Evolutionary conservation across 1,140 invertebrate genomes (phyloP).

Genomic region (Calephelis virginiensis): DNA sequence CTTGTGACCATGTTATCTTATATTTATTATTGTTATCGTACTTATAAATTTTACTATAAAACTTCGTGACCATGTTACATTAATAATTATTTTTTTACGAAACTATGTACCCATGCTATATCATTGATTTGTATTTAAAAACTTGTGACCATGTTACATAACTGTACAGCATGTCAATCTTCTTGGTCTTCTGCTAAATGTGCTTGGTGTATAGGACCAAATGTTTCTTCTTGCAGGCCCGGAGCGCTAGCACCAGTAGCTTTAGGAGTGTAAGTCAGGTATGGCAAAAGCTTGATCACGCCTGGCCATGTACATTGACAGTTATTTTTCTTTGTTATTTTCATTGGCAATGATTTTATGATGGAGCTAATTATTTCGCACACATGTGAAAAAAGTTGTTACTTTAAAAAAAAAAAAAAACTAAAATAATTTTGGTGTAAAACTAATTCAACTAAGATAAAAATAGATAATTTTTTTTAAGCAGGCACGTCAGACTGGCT

Average conservation of each 20-base stretch:
- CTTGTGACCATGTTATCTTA: not conserved
- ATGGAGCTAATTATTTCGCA: not conserved
- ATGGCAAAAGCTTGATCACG: slow-evolving; percentile 74
- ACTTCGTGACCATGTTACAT: not conserved
- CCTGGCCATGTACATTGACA: slow-evolving; percentile 59
- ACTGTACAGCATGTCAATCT: slow-evolving; percentile 60
- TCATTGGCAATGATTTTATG: slow-evolving; percentile 52
- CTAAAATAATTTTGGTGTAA: too few relatives aligned
- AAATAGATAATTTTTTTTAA: too few relatives aligned
- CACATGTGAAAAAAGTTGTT: too few relatives aligned
- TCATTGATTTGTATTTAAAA: not conserved
- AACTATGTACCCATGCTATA: too few relatives aligned
- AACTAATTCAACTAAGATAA: too few relatives aligned
- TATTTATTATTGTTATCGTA: not conserved
- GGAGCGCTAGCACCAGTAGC: slow-evolving; percentile 91
- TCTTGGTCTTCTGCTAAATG: slow-evolving; percentile 67
- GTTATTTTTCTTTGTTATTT: slow-evolving; percentile 46
- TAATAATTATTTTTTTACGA: not conserved
- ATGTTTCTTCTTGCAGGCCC: slow-evolving; percentile 85
- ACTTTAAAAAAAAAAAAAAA: too few relatives aligned
- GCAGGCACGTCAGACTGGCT: too few relatives aligned
- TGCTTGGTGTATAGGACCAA: slow-evolving; percentile 77
- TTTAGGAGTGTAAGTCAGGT: slow-evolving; percentile 92
- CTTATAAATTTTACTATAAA: not conserved
- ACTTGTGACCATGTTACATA: slow-evolving; percentile 33